Evolutionary conservation across 2,888 invertebrate genomes (phyloP), one percentile per base, ranked within the genome.

Genomic region (Philopedon plagiatum): DNA sequence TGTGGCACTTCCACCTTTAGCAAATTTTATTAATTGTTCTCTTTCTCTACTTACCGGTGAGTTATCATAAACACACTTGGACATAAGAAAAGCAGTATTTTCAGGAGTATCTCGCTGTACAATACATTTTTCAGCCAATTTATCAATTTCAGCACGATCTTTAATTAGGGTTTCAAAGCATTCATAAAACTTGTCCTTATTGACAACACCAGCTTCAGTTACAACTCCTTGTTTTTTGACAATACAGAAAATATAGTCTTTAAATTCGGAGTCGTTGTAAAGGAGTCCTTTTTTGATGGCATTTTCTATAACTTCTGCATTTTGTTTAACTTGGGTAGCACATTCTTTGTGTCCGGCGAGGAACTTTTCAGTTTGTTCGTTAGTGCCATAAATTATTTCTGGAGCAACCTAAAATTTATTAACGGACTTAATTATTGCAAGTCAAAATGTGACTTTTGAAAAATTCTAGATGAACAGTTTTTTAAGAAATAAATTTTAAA

Each of bases 1-100:
- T n/a, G n/a, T n/a, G n/a, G n/a, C n/a, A n/a, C n/a, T n/a, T n/a
- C n/a, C n/a, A n/a, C n/a, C n/a, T n/a, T n/a, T n/a, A n/a, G n/a
- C n/a, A n/a, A n/a, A n/a, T n/a, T n/a, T n/a, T n/a, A 26, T 26
- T 7, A 5, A 7, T 26, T 26, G 26, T 26, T 3, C 26, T 5
- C 26, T 5, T 7, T 26, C 4, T 29, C 8, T 61, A 46, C 63
- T 63, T 26, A 64, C 62, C 0, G 71, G 68, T 5, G 69, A 54
- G 18, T 73, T 73, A 18, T 75, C 71, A 37, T 74, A 60, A 8
- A 67, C 49, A 56, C 78, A 78, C 46, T 77, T 78, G 19, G 44
- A 58, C n/a, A 46, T 23, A 8, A 63, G 62, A 21, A 67, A 77
- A 7, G 76, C 73, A 3, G 78, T 78, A 32, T 76, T 63, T 66